Percentiles rank a stretch among this genome's conserved stretches.
These are phyloP conservation scores for Riparia riparia DNA, from an alignment of 2,113 vertebrate genomes.

Conservation along the genomic window DNA sequence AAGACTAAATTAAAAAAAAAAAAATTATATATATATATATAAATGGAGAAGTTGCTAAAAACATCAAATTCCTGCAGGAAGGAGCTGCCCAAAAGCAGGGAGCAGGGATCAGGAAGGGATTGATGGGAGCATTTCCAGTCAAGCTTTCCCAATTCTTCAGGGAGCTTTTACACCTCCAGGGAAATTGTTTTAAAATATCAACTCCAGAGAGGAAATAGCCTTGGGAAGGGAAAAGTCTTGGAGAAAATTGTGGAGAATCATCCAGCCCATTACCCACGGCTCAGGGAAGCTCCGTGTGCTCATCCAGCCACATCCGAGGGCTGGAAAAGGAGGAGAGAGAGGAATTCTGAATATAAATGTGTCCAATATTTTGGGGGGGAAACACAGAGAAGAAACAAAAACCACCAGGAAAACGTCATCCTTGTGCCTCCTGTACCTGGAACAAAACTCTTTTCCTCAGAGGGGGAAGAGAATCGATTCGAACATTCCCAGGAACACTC, in stretches of 20 bases:
- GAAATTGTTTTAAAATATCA: not conserved
- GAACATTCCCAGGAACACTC: not conserved
- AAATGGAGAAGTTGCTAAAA: not conserved
- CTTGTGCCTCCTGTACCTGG: not conserved
- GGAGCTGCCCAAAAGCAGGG: not conserved
- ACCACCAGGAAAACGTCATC: not conserved
- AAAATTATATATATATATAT: no score
- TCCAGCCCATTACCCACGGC: not conserved
- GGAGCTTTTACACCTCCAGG: not conserved
- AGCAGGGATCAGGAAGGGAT: not conserved
- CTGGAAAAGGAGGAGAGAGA: not conserved
- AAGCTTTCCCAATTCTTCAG: not conserved
- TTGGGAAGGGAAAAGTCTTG: not conserved
- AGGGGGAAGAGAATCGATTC: not conserved
- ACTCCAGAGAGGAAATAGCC: not conserved
- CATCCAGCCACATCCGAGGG: not conserved
- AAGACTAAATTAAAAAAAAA: not conserved
- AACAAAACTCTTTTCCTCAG: not conserved
- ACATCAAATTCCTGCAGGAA: not conserved
- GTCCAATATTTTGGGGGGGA: fast-evolving
- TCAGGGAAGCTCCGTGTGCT: not conserved
- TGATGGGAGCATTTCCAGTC: not conserved
- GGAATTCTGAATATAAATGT: not conserved
- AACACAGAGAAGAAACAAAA: not conserved
- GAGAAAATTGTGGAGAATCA: not conserved